Evolutionary conservation across 2,888 invertebrate species (phyloP), one percentile per base, ranked within the genome.

Genomic region (Xylocampa areola): DNA sequence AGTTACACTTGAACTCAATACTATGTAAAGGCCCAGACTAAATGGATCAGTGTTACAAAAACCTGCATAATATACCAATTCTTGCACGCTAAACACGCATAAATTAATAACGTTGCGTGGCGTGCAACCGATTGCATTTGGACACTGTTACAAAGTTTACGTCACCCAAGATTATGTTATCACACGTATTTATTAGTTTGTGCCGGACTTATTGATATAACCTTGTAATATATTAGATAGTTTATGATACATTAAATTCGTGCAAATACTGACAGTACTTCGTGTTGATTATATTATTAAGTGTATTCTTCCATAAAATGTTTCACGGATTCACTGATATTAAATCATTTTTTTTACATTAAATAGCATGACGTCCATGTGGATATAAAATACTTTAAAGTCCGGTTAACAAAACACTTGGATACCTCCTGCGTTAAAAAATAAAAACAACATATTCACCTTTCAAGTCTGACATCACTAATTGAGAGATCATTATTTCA

Each of bases 201-300:
- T 43, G 53, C 51, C 49, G 64, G 53, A 52, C 52, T 57, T 63
- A 55, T 70, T 59, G 30, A 37, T 45, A 17, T 68, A 57, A 73
- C 73, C 73, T 73, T 73, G 73, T 57, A 36, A 51, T 44, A 59
- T 59, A 47, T 71, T 59, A 67, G 55, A 51, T 49, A 39, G 40
- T 60, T 35, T 51, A 30, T 50, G 16, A 35, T 32, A 60, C 40
- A 61, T 45, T 25, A 33, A 43, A 61, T 57, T 32, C n/a, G 36
- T 45, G 33, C 41, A 43, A 61, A 45, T 48, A 57, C 35, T 10
- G 14, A 16, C 17, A 39, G 21, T 35, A 43, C 37, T 14, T 32
- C 13, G 11, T 16, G 43, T 37, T 50, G 35, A 51, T 64, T 64
- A 59, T n/a, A n/a, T n/a, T n/a, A n/a, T n/a, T n/a, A n/a, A n/a